Conservation (phyloP, 1,140 invertebrate species). For the Aporrectodea caliginosa region DNA sequence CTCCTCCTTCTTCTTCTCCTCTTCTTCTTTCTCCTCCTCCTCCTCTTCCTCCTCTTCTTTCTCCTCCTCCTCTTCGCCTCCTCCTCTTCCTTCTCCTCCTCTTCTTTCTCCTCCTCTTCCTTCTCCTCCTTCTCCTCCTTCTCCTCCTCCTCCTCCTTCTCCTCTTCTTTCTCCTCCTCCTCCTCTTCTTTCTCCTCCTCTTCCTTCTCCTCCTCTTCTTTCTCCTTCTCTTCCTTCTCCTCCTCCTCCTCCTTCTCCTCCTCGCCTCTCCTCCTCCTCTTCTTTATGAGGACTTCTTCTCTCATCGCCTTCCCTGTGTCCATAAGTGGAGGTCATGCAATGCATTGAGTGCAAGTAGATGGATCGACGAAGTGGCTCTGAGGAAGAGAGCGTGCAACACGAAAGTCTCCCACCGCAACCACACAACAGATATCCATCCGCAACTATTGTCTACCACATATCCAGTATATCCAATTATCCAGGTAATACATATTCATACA, state of each 20-base stretch:
- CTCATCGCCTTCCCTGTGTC: conserved; percentile 10
- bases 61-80: conserved; percentile 9
- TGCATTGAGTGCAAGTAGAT: not conserved
- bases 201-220: not conserved
- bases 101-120: not conserved
- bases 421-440: not conserved
- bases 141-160: conserved; percentile 5
- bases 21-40: not conserved
- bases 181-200: not conserved
- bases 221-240: not conserved
- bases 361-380: not conserved
- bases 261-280: not conserved
- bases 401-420: too few relatives aligned
- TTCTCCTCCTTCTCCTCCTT: not conserved
- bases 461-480: too few relatives aligned
- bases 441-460: too few relatives aligned
- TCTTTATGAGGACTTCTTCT: not conserved
- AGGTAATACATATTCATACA: too few relatives aligned
- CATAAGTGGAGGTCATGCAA: too few relatives aligned
- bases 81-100: not conserved
- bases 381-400: too few relatives aligned
- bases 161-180: conserved; percentile 9
- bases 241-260: conserved; percentile 12
- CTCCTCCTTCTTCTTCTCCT: not conserved
- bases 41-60: not conserved